Base-by-base conservation (phyloP, 2,797 vertebrate genomes). In the Spondyliosoma cantharus region DNA sequence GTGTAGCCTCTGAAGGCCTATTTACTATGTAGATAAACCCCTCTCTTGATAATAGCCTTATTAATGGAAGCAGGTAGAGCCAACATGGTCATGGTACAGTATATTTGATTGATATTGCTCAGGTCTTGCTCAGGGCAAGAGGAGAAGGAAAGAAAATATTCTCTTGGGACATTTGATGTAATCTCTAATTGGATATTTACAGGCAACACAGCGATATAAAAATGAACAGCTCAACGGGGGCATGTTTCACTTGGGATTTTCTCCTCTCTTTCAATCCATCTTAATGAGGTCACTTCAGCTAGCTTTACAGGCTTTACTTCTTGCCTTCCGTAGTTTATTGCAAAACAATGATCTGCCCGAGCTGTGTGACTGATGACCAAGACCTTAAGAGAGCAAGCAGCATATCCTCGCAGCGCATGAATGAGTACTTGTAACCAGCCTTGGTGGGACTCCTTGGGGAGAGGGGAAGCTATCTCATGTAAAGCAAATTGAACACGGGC, bases 401-500 rank as follows among this genome's bases (percentile, higher is more conserved):
- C 46, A 27, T 75, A 69, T 77, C 68, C 73, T 78, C n/a, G 65
- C 73, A 54, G 82, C 2, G 14, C 50, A 46, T 67, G 74, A 82
- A 76, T 64, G 85, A 80, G 61, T 25, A 16, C 67, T 74, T 70
- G 76, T 71, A 80, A 87, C 70, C 57, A 50, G 81, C 70, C 61
- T 70, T 54, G 62, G 50, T 16, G 57, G 58, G 62, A 62, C 37
- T 85, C 87, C 83, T 82, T 5, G 6, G 83, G 81, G 82, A 79
- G 45, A 52, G 19, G 29, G 71, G 77, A 88, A 79, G 78, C 72
- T 77, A 78, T 84, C 82, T 68, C 48, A 56, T 87, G 75, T 85
- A 74, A 82, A 83, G 77, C 60, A 90, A 89, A 91, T 86, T 74
- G 74, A 85, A 89, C 78, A 84, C 80, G 66, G 69, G 46, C 83